Base-by-base conservation (phyloP, 2,113 vertebrate genomes). In the Urocolius indicus region DNA sequence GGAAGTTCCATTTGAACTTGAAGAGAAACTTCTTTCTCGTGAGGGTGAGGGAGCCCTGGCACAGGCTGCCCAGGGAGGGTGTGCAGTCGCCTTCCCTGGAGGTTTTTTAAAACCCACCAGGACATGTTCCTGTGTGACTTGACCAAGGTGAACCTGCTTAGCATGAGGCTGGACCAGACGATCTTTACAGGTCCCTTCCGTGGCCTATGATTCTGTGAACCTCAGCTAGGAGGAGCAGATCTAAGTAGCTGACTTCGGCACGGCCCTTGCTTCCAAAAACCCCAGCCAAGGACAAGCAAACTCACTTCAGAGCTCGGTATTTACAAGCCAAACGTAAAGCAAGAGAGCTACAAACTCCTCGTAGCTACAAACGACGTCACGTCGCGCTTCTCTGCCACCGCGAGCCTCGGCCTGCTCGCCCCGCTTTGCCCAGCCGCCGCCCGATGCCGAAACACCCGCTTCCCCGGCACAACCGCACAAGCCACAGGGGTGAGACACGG, bases 341-440 rank as follows among this genome's bases (percentile, higher is more conserved):
- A 12, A 4, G 19, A 27, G 12, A 54, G 3, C 16, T 8, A 14
- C 65, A 6, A 13, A 0, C 21, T 13, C 2, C 57, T 7, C 34
- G 5, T 0, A 11, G 18, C 54, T 6, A 13, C 1, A 8, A 5
- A 4, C 0, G 18, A 13, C 34, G 5, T 1, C 15, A 2, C 15
- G 43, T 26, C 3, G 43, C 16, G 1, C 8, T 0, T 15, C 58
- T 48, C 6, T 2, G 11, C 29, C 36, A 2, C 12, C 4, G 9
- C 36, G 24, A 5, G 59, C 36, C 58, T 11, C 7, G 3, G 8
- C 32, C 74, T 8, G 41, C 36, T 38, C 1, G 1, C 1, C 18
- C 2, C 14, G 4, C 17, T 6, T 7, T 6, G 12, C 36, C 30
- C 38, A 10, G n/a, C 38, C 9, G 38, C 43, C 10, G 16, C 34